A percentile compares a stretch with the other conserved stretches of the same genome.
Evolutionary conservation across 2,888 invertebrate species (phyloP).

Genomic region (Isotomurus palustris): DNA sequence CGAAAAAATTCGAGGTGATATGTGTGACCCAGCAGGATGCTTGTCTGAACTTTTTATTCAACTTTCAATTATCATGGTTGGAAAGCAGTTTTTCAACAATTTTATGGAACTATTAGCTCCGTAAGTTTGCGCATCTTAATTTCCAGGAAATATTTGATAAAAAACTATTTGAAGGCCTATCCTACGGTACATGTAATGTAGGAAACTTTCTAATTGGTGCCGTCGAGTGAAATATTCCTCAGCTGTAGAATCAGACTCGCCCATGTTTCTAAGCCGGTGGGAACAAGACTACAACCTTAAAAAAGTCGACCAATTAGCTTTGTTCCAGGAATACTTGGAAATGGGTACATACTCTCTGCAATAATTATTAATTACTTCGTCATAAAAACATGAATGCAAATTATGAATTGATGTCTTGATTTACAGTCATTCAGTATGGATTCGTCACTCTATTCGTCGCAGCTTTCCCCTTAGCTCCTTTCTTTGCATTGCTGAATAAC

Average conservation of each 20-base stretch:
- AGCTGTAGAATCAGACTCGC: slow-evolving; percentile 33
- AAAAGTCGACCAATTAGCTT: slow-evolving; percentile 78
- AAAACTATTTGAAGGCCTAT: not conserved
- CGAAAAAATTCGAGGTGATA: slow-evolving; percentile 55
- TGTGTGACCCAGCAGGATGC: slow-evolving; percentile 89
- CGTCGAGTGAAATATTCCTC: slow-evolving; percentile 64
- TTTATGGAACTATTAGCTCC: slow-evolving; percentile 85
- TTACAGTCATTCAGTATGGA: slow-evolving; percentile 88
- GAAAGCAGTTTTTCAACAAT: slow-evolving; percentile 90
- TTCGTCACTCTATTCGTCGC: slow-evolving; percentile 96
- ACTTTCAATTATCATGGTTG: slow-evolving; percentile 88
- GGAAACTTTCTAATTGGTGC: slow-evolving; percentile 87
- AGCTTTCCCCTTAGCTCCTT: slow-evolving; percentile 91
- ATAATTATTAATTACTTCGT: slow-evolving; percentile 2
- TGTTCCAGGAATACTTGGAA: slow-evolving; percentile 95
- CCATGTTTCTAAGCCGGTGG: slow-evolving; percentile 58
- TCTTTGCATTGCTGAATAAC: slow-evolving; percentile 92
- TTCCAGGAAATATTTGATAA: not conserved
- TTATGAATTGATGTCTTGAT: not conserved
- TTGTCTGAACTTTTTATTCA: slow-evolving; percentile 87
- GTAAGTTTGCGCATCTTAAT: slow-evolving; percentile 58
- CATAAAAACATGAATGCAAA: not conserved
- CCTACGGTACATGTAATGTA: slow-evolving; percentile 46
- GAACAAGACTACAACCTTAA: slow-evolving; percentile 91
- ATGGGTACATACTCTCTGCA: slow-evolving; percentile 69